A percentile compares a stretch with the other conserved stretches of the same genome.
Conservation (phyloP, 2,113 vertebrate genomes). For the Amazona guildingii region DNA sequence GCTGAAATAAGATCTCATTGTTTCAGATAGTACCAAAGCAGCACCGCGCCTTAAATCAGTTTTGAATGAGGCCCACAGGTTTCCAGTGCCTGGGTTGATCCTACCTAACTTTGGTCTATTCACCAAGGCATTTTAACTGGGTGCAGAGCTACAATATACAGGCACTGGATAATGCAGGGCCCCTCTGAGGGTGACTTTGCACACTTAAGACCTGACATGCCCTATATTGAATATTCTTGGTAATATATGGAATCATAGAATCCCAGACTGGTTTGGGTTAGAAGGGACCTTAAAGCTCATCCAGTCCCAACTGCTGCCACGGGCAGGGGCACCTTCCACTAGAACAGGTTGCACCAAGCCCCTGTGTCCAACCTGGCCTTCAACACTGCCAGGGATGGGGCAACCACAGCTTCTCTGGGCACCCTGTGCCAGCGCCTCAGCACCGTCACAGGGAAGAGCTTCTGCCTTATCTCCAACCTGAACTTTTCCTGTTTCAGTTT, state of each 20-base stretch:
- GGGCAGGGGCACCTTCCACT: too few relatives aligned
- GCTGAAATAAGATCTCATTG: not conserved
- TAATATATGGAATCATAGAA: not conserved
- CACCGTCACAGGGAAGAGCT: not conserved
- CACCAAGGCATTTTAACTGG: not conserved
- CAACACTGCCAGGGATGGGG: too few relatives aligned
- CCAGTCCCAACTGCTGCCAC: rapidly evolving
- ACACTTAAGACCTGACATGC: not conserved
- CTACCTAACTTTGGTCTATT: not conserved
- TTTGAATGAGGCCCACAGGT: not conserved
- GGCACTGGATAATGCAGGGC: not conserved
- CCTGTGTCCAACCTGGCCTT: too few relatives aligned
- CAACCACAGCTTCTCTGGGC: too few relatives aligned
- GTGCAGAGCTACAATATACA: not conserved
- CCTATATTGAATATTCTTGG: not conserved
- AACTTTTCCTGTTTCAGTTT: not conserved
- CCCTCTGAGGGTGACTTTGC: not conserved
- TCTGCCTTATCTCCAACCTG: not conserved
- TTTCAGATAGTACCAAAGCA: not conserved
- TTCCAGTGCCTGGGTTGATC: not conserved
- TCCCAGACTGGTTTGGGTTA: not conserved
- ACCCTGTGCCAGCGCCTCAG: not conserved
- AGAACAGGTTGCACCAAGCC: too few relatives aligned
- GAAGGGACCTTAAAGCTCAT: not conserved
- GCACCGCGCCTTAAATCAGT: not conserved